Base-by-base conservation (phyloP, 2,113 vertebrate species). In the Leuciscus idus region DNA sequence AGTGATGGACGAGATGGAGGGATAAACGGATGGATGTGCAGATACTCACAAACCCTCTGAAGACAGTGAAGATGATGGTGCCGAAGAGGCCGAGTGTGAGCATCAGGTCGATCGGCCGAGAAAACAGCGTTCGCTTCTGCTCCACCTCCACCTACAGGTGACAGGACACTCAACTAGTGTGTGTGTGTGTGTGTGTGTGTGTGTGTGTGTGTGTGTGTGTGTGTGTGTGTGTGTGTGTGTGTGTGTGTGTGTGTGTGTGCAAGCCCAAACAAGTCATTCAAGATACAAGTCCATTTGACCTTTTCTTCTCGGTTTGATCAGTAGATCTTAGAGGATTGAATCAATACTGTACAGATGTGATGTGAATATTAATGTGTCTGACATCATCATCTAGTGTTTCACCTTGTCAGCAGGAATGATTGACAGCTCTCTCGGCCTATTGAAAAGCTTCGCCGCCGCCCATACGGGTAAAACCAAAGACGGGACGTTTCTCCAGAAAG, bases 11-110 rank as follows among this genome's bases (percentile, higher is more conserved):
- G 36, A n/a, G 2, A 61, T n/a, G 55, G 10, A 7, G 15, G 30
- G 7, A 62, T 28, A 6, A 4, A 11, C 3, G 7, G 78, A 80
- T 43, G 73, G 55, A 76, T 50, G 55, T 52, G 12, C 39, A 39
- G 33, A 52, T 26, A 92, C 96, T 94, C 91, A 99, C 98, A 92
- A 99, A 91, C 13, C 97, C 98, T 89, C 98, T 95, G 93, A 99
- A 98, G 59, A 96, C 91, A 1, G 94, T 95, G 93, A 98, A 97
- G 7, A 85, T 87, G 0, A 93, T 91, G 0, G 91, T 89, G 36
- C 93, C 92, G 13, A 95, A 26, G 55, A 97, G 91, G 72, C 94
- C 52, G 0, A 95, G 19, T 7, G 95, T 10, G 10, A 99, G 91
- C 7, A 90, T 91, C 91, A 96, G 6, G 84, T 99, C 98, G 7